phyloP scores from a whole-genome alignment of 2,113 vertebrate species.

The Sciurus niger region DNA sequence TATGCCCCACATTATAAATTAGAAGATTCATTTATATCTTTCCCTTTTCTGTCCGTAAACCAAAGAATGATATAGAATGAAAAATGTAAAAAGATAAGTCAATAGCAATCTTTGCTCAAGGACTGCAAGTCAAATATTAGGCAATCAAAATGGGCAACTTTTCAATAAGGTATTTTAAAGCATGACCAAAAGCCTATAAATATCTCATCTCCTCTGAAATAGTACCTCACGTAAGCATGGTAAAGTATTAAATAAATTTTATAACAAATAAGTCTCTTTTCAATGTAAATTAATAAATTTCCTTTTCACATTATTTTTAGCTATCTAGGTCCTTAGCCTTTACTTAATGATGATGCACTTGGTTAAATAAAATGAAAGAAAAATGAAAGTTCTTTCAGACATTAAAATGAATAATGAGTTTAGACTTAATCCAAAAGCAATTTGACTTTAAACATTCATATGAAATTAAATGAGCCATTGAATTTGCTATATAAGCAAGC shows the following conservation, averaged over 20 bases:
- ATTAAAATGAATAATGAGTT: constrained; percentile 93
- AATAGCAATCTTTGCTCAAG: constrained; percentile 55
- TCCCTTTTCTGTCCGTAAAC: constrained; percentile 7
- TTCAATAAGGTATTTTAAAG: constrained; percentile 65
- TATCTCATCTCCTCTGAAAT: constrained; percentile 77
- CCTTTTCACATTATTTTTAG: constrained; percentile 86
- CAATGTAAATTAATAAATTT: constrained; percentile 89
- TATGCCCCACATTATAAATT: background rate
- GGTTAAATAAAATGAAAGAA: constrained; percentile 93
- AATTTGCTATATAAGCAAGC: constrained; percentile 93
- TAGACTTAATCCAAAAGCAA: constrained; percentile 94
- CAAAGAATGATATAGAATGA: constrained; percentile 16
- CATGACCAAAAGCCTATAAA: constrained; percentile 73
- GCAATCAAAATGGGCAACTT: constrained; percentile 55
- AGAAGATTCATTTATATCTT: constrained; percentile 11
- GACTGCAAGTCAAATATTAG: constrained; percentile 41
- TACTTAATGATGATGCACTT: constrained; percentile 91
- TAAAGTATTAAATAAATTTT: constrained; percentile 85
- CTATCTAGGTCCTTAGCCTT: constrained; percentile 87
- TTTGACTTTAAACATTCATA: constrained; percentile 94
- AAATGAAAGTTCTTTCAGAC: constrained; percentile 92
- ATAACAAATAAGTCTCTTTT: constrained; percentile 87
- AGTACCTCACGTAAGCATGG: constrained; percentile 76
- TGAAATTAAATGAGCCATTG: constrained; percentile 96
- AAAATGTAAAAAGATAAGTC: constrained; percentile 71